Conservation (phyloP, 1,140 invertebrate species). For the Cydia fagiglandana region DNA sequence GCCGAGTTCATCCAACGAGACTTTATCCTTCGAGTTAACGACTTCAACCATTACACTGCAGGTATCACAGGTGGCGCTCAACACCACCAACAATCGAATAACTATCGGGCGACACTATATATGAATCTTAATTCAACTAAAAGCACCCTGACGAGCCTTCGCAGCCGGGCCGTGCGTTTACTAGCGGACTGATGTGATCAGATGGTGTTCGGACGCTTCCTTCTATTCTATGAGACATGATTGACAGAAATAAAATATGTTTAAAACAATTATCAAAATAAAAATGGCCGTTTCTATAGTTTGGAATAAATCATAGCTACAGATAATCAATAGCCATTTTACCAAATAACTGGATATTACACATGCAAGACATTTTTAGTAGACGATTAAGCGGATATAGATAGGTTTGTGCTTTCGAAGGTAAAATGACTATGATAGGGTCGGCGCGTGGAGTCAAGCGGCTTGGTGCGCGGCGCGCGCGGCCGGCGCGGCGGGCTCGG, state of each 20-base stretch:
- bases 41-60: slow-evolving; percentile 22
- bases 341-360: slow-evolving; percentile 24
- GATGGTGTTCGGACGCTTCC: slow-evolving; percentile 14
- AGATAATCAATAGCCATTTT: slow-evolving; percentile 13
- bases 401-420: slow-evolving; percentile 34
- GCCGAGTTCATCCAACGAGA: slow-evolving; percentile 68
- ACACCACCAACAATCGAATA: slow-evolving; percentile 15
- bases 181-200: not conserved
- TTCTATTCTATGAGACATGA: slow-evolving; percentile 30
- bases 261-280: slow-evolving; percentile 28
- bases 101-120: slow-evolving; percentile 1
- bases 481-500: slow-evolving; percentile 37
- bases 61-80: slow-evolving; percentile 18
- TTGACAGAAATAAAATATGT: slow-evolving; percentile 11
- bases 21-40: slow-evolving; percentile 40
- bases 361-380: slow-evolving; percentile 35
- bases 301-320: slow-evolving; percentile 31
- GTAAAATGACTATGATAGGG: slow-evolving; percentile 41
- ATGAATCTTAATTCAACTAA: slow-evolving; percentile 9
- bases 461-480: slow-evolving; percentile 42
- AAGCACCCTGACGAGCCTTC: not conserved
- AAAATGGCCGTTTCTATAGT: slow-evolving; percentile 28
- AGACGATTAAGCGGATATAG: slow-evolving; percentile 37
- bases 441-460: slow-evolving; percentile 45
- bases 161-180: not conserved